Evolutionary conservation across 1,140 invertebrate species (phyloP).

Genomic region (Musca vetustissima): DNA sequence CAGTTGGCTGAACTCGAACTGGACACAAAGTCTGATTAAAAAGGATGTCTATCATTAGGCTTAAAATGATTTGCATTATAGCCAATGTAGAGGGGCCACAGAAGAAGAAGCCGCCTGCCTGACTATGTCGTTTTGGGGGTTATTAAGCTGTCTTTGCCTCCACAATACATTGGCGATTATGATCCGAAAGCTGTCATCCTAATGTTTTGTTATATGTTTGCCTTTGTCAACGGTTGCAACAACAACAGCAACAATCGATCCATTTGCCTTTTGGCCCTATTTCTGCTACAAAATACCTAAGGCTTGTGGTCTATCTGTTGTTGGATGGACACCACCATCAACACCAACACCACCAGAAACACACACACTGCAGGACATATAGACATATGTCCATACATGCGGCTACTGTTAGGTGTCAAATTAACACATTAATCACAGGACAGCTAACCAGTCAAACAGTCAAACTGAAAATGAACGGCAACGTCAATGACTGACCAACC

Average conservation of each 20-base stretch:
- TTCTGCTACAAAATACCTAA: not conserved
- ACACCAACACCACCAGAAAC: no score
- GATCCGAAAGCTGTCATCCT: conserved; percentile 6
- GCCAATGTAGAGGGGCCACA: not conserved
- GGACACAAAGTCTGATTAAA: not conserved
- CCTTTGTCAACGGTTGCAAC: no score
- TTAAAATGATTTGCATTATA: conserved; percentile 1
- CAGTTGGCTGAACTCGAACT: not conserved
- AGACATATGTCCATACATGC: conserved; percentile 4
- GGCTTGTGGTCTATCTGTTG: not conserved
- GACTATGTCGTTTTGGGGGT: not conserved
- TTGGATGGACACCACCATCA: no score
- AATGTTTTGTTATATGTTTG: conserved; percentile 3
- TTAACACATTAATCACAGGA: conserved; percentile 24
- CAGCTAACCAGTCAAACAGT: conserved; percentile 13
- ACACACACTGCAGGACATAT: no score
- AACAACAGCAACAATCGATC: no score
- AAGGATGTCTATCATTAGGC: conserved; percentile 20
- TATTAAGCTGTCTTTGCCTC: conserved; percentile 2
- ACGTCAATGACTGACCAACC: not conserved
- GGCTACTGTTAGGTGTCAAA: conserved; percentile 24
- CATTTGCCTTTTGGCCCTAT: no score
- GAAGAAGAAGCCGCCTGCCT: not conserved
- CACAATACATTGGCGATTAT: not conserved
- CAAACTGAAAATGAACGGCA: not conserved